A percentile compares a stretch with the other conserved stretches of the same genome.
Evolutionary conservation across 1,140 invertebrate species (phyloP).

Genomic region (Melipona quadrifasciata): DNA sequence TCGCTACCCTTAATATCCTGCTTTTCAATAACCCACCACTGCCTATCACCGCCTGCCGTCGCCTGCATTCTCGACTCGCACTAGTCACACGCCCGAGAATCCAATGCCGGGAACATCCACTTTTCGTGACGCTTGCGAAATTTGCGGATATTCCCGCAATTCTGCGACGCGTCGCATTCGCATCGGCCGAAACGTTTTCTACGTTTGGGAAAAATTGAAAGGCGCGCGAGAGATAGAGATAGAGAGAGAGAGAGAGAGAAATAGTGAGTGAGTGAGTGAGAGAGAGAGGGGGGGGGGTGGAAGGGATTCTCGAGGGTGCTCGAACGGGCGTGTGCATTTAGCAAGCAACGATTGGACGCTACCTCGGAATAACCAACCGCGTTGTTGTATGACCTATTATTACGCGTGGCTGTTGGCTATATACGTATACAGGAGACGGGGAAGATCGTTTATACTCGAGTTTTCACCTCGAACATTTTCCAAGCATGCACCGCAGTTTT

Average conservation of each 20-base stretch:
- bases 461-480: conserved; percentile 6
- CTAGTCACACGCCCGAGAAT: too few relatives aligned
- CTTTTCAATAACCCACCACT: too few relatives aligned
- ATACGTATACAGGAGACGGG: neutral
- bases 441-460: neutral
- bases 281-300: too few relatives aligned
- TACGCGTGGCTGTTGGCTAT: neutral
- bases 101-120: too few relatives aligned
- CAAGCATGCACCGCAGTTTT: neutral
- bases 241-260: neutral
- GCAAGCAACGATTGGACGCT: neutral
- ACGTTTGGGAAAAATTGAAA: too few relatives aligned
- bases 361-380: neutral
- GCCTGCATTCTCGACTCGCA: too few relatives aligned
- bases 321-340: neutral
- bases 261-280: neutral
- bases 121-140: too few relatives aligned
- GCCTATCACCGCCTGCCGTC: too few relatives aligned
- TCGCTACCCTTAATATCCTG: too few relatives aligned
- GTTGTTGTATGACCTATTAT: neutral
- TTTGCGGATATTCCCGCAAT: too few relatives aligned
- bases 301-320: neutral
- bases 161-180: too few relatives aligned
- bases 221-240: neutral
- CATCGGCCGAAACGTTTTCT: too few relatives aligned